These are phyloP conservation scores for Phalera bucephala DNA, from an alignment of 2,888 invertebrate species.

Conservation along the genomic window DNA sequence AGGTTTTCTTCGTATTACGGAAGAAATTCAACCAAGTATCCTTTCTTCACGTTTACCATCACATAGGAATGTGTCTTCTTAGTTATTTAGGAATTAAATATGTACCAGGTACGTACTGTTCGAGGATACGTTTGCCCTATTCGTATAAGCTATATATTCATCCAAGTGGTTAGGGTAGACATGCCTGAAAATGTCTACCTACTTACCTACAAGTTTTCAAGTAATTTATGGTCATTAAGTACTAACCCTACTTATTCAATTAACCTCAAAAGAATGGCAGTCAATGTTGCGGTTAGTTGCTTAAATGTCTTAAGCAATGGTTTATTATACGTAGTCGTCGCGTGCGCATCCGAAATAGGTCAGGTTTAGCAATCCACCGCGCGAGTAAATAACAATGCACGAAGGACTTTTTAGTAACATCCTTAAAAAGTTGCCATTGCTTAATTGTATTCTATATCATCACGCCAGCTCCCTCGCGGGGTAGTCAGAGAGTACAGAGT, in stretches of 20 bases:
- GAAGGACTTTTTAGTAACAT: constrained; percentile 24
- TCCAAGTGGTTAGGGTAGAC: too few relatives aligned
- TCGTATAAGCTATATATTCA: too few relatives aligned
- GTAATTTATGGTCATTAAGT: too few relatives aligned
- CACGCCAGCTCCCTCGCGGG: too few relatives aligned
- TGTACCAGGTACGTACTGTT: constrained; percentile 66
- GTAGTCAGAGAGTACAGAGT: too few relatives aligned
- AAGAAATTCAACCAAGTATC: constrained; percentile 75
- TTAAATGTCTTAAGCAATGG: constrained; percentile 14
- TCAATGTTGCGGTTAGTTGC: constrained; percentile 5
- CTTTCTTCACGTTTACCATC: constrained; percentile 77
- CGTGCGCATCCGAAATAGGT: constrained; percentile 25
- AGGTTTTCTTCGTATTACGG: constrained; percentile 78
- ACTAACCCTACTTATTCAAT: too few relatives aligned
- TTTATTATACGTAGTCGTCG: constrained; percentile 14
- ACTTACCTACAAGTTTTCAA: too few relatives aligned
- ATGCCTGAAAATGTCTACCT: too few relatives aligned
- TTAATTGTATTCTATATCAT: too few relatives aligned
- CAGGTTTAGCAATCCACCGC: constrained; percentile 14
- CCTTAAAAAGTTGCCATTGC: constrained; percentile 10
- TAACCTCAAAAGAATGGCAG: too few relatives aligned
- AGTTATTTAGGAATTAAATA: constrained; percentile 75
- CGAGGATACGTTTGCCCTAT: too few relatives aligned
- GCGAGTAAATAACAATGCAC: constrained; percentile 10
- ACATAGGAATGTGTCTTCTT: constrained; percentile 72